These are phyloP conservation scores for Halichoerus grypus DNA, from an alignment of 2,113 vertebrate species.

Conservation along the genomic window DNA sequence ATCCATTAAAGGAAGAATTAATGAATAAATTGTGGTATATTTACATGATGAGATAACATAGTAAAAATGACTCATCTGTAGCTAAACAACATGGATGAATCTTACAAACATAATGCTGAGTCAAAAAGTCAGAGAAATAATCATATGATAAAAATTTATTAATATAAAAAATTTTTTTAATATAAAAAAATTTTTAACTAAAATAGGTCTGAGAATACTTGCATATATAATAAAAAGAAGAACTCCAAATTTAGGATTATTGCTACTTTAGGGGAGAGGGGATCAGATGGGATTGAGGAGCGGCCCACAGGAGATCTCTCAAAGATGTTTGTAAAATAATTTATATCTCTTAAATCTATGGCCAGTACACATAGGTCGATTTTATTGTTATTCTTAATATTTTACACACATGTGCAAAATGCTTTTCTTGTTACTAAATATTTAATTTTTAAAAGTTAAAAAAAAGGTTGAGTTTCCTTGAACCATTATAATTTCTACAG, in stretches of 20 bases:
- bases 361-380: neutral
- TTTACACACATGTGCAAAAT: neutral
- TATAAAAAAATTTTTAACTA: neutral
- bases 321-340: neutral
- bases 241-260: neutral
- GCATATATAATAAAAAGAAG: neutral
- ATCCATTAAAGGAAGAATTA: neutral
- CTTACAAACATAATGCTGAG: neutral
- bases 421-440: neutral
- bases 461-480: neutral
- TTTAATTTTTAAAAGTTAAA: neutral
- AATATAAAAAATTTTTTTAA: neutral
- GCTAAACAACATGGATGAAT: neutral
- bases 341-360: neutral
- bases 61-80: neutral
- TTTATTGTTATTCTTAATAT: constrained; percentile 26
- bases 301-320: neutral
- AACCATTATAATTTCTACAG: neutral
- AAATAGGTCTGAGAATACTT: constrained; percentile 9
- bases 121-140: neutral
- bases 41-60: neutral
- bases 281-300: neutral
- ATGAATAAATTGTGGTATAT: neutral
- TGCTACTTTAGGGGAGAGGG: neutral
- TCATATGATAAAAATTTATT: neutral